A percentile compares a stretch with the other conserved stretches of the same genome.
These are phyloP conservation scores for Lepetodrilus schrolli DNA, from an alignment of 2,888 invertebrate genomes.

Conservation along the genomic window DNA sequence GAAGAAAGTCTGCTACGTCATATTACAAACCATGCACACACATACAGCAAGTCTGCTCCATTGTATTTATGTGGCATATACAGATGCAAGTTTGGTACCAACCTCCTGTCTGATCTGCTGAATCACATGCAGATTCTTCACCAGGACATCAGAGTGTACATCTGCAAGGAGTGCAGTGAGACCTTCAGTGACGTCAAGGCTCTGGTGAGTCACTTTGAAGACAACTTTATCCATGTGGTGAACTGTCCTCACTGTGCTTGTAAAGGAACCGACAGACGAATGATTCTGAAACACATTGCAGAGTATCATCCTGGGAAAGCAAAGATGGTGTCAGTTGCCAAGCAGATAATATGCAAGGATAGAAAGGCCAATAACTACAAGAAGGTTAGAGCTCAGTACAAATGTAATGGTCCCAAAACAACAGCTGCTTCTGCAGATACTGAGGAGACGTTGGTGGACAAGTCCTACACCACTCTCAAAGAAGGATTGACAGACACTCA, in stretches of 20 bases:
- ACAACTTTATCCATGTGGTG: slow-evolving; percentile 62
- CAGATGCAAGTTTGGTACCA: slow-evolving; percentile 62
- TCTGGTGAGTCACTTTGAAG: slow-evolving; percentile 55
- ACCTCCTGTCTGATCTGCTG: slow-evolving; percentile 54
- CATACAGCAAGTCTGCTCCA: slow-evolving; percentile 52
- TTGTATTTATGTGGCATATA: slow-evolving; percentile 60
- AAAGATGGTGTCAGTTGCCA: slow-evolving; percentile 61
- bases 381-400: slow-evolving; percentile 4
- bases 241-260: slow-evolving; percentile 64
- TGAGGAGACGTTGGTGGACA: background rate
- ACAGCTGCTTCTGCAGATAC: background rate
- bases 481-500: background rate
- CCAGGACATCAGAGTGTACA: slow-evolving; percentile 43
- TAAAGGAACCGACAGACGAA: slow-evolving; percentile 54
- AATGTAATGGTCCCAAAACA: background rate
- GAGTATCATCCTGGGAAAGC: slow-evolving; percentile 60
- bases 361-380: slow-evolving; percentile 46
- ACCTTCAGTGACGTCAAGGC: slow-evolving; percentile 45
- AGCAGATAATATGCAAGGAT: slow-evolving; percentile 66
- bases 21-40: slow-evolving; percentile 55
- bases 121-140: slow-evolving; percentile 56
- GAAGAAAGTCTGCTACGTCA: slow-evolving; percentile 62
- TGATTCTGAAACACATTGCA: slow-evolving; percentile 58
- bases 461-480: background rate
- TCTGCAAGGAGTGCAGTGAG: slow-evolving; percentile 59